These are phyloP conservation scores for Endotricha flammealis DNA, from an alignment of 2,888 invertebrate species.

Conservation along the genomic window DNA sequence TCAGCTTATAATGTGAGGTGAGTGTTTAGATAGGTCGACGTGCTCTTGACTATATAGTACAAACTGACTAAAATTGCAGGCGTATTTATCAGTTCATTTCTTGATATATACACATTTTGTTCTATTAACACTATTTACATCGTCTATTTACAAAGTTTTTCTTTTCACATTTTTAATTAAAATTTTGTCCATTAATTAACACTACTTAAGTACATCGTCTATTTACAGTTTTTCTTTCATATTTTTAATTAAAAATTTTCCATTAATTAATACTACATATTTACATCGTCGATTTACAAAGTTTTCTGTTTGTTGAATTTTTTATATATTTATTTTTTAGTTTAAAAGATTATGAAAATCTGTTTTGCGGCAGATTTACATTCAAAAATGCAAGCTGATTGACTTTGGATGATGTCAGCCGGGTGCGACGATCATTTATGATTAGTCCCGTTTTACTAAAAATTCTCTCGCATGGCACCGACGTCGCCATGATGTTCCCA, in stretches of 20 bases:
- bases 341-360: too few species aligned
- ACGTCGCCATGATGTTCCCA: not conserved
- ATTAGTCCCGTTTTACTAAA: conserved; percentile 3
- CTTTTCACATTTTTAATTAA: not conserved
- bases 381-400: conserved; percentile 1
- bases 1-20: too few species aligned
- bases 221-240: conserved; percentile 4
- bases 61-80: too few species aligned
- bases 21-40: too few species aligned
- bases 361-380: not conserved
- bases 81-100: too few species aligned
- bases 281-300: too few species aligned
- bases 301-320: too few species aligned
- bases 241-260: too few species aligned
- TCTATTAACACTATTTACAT: not conserved
- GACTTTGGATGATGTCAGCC: not conserved
- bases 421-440: not conserved
- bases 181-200: not conserved
- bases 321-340: too few species aligned
- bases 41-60: too few species aligned
- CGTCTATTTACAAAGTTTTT: not conserved
- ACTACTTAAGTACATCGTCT: not conserved
- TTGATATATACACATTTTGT: too few species aligned
- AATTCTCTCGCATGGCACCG: conserved; percentile 1
- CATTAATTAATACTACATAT: too few species aligned